These are phyloP conservation scores for Propithecus deckenii DNA, from an alignment of 2,797 vertebrate genomes.

Conservation along the genomic window DNA sequence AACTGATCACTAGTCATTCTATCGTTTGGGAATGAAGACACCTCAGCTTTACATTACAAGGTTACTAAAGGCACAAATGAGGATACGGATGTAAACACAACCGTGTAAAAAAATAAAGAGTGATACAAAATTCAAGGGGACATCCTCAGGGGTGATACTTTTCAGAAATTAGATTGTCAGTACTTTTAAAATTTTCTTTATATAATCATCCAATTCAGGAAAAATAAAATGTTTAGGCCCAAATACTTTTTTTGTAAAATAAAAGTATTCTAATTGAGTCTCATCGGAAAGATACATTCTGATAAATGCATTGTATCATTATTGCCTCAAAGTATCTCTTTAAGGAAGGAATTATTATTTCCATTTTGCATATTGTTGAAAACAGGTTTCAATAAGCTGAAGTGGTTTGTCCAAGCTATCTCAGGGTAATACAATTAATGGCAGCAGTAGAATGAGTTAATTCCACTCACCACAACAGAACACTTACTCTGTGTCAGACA, in stretches of 20 bases:
- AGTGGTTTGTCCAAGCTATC: background rate
- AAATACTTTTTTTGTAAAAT: background rate
- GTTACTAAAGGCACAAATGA: background rate
- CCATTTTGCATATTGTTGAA: background rate
- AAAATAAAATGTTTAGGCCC: background rate
- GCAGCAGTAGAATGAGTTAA: background rate
- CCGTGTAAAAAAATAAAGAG: background rate
- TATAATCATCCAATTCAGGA: background rate
- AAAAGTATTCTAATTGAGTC: background rate
- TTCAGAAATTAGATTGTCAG: background rate
- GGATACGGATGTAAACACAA: background rate
- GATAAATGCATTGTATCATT: background rate
- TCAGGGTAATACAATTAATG: background rate
- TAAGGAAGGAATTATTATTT: background rate
- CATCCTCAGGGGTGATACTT: background rate
- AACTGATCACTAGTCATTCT: background rate
- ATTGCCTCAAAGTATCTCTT: background rate
- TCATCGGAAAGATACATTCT: background rate
- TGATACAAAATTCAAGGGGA: background rate
- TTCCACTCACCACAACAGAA: background rate
- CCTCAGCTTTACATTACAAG: background rate
- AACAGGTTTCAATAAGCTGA: background rate
- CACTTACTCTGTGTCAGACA: background rate
- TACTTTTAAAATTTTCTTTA: background rate
- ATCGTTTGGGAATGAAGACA: background rate